Conservation (phyloP, 2,888 invertebrate species). For the Cistogaster globosa region DNA sequence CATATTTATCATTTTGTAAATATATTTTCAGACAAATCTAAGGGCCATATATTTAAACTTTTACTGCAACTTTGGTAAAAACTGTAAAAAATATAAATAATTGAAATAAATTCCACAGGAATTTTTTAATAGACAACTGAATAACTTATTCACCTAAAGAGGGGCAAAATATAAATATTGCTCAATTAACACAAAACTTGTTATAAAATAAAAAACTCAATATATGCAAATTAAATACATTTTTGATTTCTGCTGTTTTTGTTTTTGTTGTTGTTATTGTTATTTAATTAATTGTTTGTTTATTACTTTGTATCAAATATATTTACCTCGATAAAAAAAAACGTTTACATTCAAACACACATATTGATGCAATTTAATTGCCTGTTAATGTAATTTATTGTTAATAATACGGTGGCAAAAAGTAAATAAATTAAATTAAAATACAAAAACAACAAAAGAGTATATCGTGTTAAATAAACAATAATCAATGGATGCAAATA, state of each 20-base stretch:
- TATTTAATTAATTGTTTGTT: constrained; percentile 66
- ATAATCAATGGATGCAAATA: constrained; percentile 25
- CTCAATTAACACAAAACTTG: constrained; percentile 41
- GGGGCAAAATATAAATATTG: constrained; percentile 13
- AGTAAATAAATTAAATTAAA: constrained; percentile 64
- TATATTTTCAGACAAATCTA: no score
- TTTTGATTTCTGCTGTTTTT: no score
- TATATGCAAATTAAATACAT: constrained; percentile 25
- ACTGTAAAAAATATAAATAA: constrained; percentile 24
- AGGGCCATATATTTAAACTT: no score
- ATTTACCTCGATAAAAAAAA: neutral
- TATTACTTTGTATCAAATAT: constrained; percentile 55
- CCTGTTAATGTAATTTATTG: constrained; percentile 65
- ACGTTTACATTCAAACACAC: neutral
- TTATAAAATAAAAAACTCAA: neutral
- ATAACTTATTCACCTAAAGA: constrained; percentile 23
- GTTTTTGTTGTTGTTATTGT: constrained; percentile 39
- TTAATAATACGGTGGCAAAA: constrained; percentile 42
- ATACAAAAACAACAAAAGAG: constrained; percentile 34
- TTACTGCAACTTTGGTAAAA: neutral
- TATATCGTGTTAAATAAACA: constrained; percentile 52
- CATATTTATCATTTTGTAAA: no score
- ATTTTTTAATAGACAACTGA: constrained; percentile 48
- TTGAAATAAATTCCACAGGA: constrained; percentile 33
- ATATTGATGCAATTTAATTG: constrained; percentile 44